Evolutionary conservation across 53 echinoderm and acorn worm genomes (phyloP).

Genomic region (Mesocentrotus franciscanus): DNA sequence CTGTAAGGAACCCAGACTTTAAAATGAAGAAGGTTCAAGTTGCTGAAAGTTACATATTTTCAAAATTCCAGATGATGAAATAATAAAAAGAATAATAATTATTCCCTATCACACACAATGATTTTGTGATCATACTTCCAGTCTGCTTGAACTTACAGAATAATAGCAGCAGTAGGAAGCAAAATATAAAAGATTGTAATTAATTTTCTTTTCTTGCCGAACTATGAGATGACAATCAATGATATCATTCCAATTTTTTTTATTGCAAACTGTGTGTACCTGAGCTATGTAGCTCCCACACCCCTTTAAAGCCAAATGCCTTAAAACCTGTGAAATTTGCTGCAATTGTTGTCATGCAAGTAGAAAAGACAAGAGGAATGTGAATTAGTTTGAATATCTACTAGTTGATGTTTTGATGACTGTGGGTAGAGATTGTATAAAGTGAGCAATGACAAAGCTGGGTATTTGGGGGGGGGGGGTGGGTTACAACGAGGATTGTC

Average conservation of each 20-base stretch:
- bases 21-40: neutral
- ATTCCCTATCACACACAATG: neutral
- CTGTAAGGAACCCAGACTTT: neutral
- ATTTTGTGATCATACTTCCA: neutral
- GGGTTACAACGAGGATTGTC: no score
- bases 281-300: slow-evolving; percentile 36
- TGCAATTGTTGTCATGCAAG: slow-evolving; percentile 33
- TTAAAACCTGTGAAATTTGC: slow-evolving; percentile 21
- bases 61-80: neutral
- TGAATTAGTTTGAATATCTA: slow-evolving; percentile 18
- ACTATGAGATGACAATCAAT: slow-evolving; percentile 16
- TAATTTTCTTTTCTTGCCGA: neutral
- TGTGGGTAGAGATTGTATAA: neutral
- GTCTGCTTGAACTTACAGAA: neutral
- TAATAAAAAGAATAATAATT: neutral
- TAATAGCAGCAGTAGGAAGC: neutral
- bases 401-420: neutral
- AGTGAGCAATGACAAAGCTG: neutral
- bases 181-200: slow-evolving; percentile 6
- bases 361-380: neutral
- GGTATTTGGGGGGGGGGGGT: neutral
- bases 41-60: neutral
- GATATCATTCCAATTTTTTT: slow-evolving; percentile 37
- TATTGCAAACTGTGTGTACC: neutral
- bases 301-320: slow-evolving; percentile 34